A percentile compares a stretch with the other conserved stretches of the same genome.
Evolutionary conservation across 1,140 invertebrate genomes (phyloP).

Genomic region (Hesperophylax magnus): DNA sequence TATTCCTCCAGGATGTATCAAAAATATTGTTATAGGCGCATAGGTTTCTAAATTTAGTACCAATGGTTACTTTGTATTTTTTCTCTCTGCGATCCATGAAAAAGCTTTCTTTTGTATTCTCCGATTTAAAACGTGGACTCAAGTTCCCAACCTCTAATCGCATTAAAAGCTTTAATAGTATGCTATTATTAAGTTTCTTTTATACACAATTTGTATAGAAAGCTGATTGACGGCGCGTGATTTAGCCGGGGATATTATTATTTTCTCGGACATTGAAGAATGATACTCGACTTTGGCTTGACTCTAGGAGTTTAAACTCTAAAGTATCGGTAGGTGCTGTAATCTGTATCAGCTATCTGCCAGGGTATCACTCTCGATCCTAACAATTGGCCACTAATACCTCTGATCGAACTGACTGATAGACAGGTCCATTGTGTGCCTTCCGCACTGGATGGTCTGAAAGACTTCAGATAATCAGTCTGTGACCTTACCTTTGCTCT

Average conservation of each 20-base stretch:
- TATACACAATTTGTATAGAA: slow-evolving; percentile 9
- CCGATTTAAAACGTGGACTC: too few species aligned
- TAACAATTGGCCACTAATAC: slow-evolving; percentile 29
- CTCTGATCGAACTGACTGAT: background rate
- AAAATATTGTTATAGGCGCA: too few species aligned
- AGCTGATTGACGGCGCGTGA: slow-evolving; percentile 27
- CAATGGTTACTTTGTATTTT: too few species aligned
- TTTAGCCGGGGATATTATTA: background rate
- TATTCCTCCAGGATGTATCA: too few species aligned
- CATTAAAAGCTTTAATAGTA: slow-evolving; percentile 4
- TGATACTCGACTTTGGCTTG: too few species aligned
- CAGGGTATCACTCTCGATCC: slow-evolving; percentile 6
- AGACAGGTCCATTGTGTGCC: slow-evolving; percentile 21
- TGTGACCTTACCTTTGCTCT: background rate
- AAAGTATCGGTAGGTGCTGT: background rate
- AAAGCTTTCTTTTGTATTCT: too few species aligned
- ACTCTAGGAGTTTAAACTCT: too few species aligned
- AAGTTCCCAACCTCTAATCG: background rate
- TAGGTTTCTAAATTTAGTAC: too few species aligned
- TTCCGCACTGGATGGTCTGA: background rate
- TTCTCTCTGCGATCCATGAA: too few species aligned
- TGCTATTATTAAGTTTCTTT: slow-evolving; percentile 5
- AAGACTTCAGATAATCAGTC: background rate
- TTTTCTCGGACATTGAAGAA: too few species aligned
- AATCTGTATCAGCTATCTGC: background rate